Evolutionary conservation across 2,113 vertebrate species (phyloP), one percentile per base, ranked within the genome.

Genomic region (Poeciliopsis prolifica): DNA sequence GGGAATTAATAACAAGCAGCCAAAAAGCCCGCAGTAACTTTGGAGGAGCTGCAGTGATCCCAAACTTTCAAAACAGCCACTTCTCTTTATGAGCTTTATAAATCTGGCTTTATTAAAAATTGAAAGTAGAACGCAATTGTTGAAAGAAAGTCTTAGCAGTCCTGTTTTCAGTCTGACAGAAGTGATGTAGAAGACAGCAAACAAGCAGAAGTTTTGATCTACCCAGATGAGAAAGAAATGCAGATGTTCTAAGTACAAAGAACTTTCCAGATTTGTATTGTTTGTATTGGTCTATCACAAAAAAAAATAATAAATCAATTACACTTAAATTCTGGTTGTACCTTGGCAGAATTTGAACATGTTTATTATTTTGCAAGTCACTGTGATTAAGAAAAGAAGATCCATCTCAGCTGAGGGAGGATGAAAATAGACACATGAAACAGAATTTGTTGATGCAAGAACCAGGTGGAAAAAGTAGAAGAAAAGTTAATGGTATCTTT

Each of bases 401-500:
- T 76, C 22, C 74, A 68, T 37, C 29, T 54, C 28, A 58, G 22
- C 44, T 48, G 44, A 19, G 44, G 17, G 15, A 42, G 17, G 64
- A 31, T 26, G 35, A 58, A 30, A 24, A 62, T 37, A 63, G 31
- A 48, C 7, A 30, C 11, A 72, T 71, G 29, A 61, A 6, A 33
- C 11, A 29, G 26, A 54, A 37, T 28, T 64, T n/a, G 33, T 30
- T 22, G 7, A 65, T 65, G 31, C 24, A 61, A 64, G 28, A 22
- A 37, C 19, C 42, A 78, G 40, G 37, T 6, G 69, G 51, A 58
- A 67, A 29, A 9, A 74, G 29, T 65, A 26, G 61, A 48, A 68
- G 4, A 9, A 81, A 77, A 75, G 61, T 19, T 58, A 72, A 79
- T 74, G 24, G 75, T 42, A 30, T 65, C 69, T 19, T 37, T 54